Conservation (phyloP, 1,140 invertebrate genomes). For the Dendroctonus valens region DNA sequence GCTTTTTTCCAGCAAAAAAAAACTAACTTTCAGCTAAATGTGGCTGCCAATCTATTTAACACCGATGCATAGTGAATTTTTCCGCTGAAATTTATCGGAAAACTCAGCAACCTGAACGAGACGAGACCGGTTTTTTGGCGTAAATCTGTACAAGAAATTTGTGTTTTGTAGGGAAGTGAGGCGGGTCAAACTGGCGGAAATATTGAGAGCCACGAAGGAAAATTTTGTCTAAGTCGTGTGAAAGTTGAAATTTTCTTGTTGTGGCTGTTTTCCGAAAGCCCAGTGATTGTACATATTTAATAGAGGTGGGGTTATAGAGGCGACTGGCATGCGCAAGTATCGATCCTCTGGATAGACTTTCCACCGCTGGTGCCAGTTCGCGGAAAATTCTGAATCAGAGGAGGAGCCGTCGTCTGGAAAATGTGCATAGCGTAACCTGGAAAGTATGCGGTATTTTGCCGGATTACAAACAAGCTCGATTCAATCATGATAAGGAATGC, state of each 20-base stretch:
- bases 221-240: too few relatives aligned
- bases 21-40: too few relatives aligned
- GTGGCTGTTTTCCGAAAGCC: slow-evolving; percentile 19
- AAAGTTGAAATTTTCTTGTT: slow-evolving; percentile 27
- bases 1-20: too few relatives aligned
- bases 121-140: too few relatives aligned
- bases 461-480: slow-evolving; percentile 1
- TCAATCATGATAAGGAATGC: background rate
- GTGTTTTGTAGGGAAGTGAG: too few relatives aligned
- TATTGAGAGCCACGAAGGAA: too few relatives aligned
- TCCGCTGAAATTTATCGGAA: too few relatives aligned
- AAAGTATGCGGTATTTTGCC: background rate
- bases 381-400: slow-evolving; percentile 14
- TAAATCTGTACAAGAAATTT: too few relatives aligned
- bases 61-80: too few relatives aligned
- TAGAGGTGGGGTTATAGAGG: slow-evolving; percentile 43
- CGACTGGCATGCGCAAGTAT: slow-evolving; percentile 44
- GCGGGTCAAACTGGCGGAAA: too few relatives aligned
- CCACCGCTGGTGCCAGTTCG: slow-evolving; percentile 23
- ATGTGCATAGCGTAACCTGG: background rate
- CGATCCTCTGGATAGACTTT: slow-evolving; percentile 44
- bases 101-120: too few relatives aligned
- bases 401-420: slow-evolving; percentile 7
- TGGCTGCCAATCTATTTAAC: too few relatives aligned
- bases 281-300: slow-evolving; percentile 30